A percentile compares a stretch with the other conserved stretches of the same genome.
phyloP scores from a whole-genome alignment of 2,888 invertebrate genomes.

The Desoria tigrina region DNA sequence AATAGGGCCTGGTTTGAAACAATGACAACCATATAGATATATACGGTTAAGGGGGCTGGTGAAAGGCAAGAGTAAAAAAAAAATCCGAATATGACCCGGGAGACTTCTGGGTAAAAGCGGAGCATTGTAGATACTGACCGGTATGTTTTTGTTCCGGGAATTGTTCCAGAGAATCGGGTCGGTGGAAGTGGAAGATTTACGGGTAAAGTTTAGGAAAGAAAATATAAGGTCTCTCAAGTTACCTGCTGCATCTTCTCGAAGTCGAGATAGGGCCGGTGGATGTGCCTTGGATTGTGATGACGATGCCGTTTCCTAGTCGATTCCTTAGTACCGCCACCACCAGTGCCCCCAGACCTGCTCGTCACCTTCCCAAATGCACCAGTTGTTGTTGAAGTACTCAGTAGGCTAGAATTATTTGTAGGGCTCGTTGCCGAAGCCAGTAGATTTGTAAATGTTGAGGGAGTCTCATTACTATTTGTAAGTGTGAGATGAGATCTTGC shows the following conservation, averaged over 20 bases:
- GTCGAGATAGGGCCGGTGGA: slow-evolving; percentile 85
- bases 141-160: too few relatives aligned
- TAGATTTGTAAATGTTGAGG: slow-evolving; percentile 27
- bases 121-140: too few relatives aligned
- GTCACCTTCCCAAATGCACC: slow-evolving; percentile 42
- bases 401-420: slow-evolving; percentile 56
- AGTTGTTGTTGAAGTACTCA: slow-evolving; percentile 58
- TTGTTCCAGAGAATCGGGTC: too few relatives aligned
- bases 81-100: too few relatives aligned
- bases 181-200: slow-evolving; percentile 13
- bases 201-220: not conserved
- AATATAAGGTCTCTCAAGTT: slow-evolving; percentile 55
- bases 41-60: too few relatives aligned
- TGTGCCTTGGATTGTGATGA: slow-evolving; percentile 62
- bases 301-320: slow-evolving; percentile 62
- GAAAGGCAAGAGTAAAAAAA: too few relatives aligned
- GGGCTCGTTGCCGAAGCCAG: slow-evolving; percentile 56
- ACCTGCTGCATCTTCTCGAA: slow-evolving; percentile 98
- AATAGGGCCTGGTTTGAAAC: too few relatives aligned
- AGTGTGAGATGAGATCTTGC: slow-evolving; percentile 20
- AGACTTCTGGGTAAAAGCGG: too few relatives aligned
- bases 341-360: slow-evolving; percentile 8
- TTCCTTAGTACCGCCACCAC: slow-evolving; percentile 53
- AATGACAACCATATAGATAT: too few relatives aligned
- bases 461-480: slow-evolving; percentile 19